Percentiles rank a stretch among this genome's conserved stretches.
phyloP scores from a whole-genome alignment of 1,140 invertebrate genomes.

The Diabrotica undecimpunctata region DNA sequence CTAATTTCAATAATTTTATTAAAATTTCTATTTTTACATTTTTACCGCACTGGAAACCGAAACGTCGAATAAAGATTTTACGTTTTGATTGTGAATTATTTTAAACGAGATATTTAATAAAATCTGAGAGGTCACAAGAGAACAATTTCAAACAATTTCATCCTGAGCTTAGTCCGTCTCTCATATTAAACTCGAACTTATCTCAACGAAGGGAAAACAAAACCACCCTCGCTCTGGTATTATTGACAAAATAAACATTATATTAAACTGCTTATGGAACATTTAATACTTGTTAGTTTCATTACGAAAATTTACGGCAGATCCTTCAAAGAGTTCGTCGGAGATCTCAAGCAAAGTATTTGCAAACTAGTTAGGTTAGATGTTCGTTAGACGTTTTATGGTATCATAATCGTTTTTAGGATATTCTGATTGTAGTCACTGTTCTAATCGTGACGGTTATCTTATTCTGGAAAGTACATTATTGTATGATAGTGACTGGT shows the following conservation, averaged over 20 bases:
- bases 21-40: no score
- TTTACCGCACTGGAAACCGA: no score
- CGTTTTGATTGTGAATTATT: no score
- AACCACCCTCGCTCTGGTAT: conserved; percentile 26
- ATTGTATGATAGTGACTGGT: no score
- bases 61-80: no score
- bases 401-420: neutral
- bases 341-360: neutral
- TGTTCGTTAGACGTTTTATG: neutral
- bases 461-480: no score
- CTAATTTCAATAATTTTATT: no score
- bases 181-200: conserved; percentile 7
- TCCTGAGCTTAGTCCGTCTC: neutral
- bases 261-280: conserved; percentile 30
- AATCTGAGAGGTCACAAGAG: no score
- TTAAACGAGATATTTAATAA: no score
- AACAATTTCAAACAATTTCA: no score
- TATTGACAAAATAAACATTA: conserved; percentile 37
- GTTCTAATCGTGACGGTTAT: no score
- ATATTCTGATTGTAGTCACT: no score
- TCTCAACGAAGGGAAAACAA: conserved; percentile 21
- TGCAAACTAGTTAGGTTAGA: conserved; percentile 5
- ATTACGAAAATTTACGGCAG: conserved; percentile 9
- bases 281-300: conserved; percentile 24
- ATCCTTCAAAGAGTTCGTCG: conserved; percentile 14